Evolutionary conservation across 37 sponge, comb jelly and placozoan species (phyloP), one percentile per base, ranked within the genome.

Genomic region (Beroe ovata): DNA sequence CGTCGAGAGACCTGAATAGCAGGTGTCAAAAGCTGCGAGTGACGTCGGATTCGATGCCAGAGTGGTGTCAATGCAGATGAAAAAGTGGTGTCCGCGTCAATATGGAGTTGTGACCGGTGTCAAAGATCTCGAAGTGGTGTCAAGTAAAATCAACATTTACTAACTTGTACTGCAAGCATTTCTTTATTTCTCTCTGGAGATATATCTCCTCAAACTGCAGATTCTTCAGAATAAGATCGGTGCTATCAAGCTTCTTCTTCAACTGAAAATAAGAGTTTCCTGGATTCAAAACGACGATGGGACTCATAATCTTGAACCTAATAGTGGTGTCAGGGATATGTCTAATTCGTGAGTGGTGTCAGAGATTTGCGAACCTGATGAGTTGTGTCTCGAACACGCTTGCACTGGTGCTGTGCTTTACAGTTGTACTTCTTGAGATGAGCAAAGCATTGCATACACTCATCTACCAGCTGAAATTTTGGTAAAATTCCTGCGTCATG

Each of bases 401-500:
- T 77, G 23, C 84, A 77, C 84, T 77, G 84, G 16, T 77, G 84
- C 47, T 77, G 84, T 14, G 84, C 84, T 77, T 77, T 77, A 23
- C 84, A 77, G 84, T 77, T 77, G 47, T 39, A 77, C 54, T 77
- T 77, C 84, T 77, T 77, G 0, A 77, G 54, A 0, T 77, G 84
- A 14, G 84, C 42, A 42, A 77, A 77, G 38, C 8, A 77, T n/a
- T 42, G 23, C 54, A 77, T 77, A 77, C 84, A 77, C 1, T 77
- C 47, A 30, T 77, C 41, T 8, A 77, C 16, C 33, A 66, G 1
- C 69, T 66, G 69, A 30, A n/a, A n/a, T n/a, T n/a, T n/a, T n/a
- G n/a, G n/a, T n/a, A n/a, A n/a, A n/a, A n/a, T n/a, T n/a, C n/a
- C n/a, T n/a, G n/a, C n/a, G n/a, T n/a, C n/a, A n/a, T n/a, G n/a